Percentiles rank a stretch among this genome's conserved stretches.
phyloP scores from a whole-genome alignment of 2,888 invertebrate genomes.

The Prionchulus punctatus region DNA sequence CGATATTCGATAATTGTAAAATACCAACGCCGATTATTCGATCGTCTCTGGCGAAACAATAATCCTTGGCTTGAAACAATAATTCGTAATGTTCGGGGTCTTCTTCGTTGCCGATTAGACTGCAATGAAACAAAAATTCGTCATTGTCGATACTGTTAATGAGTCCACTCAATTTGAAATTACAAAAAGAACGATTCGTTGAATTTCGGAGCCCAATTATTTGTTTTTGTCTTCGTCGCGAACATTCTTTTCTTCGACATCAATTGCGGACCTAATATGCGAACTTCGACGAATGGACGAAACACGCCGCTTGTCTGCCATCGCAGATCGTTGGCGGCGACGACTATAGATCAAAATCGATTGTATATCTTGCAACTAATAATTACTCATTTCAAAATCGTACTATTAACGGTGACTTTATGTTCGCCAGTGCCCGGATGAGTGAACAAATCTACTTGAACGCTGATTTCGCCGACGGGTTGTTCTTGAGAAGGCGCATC shows the following conservation, averaged over 20 bases:
- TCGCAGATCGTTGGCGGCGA: slow-evolving; percentile 87
- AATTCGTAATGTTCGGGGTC: slow-evolving; percentile 82
- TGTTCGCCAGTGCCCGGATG: slow-evolving; percentile 96
- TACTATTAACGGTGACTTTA: slow-evolving; percentile 93
- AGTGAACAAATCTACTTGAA: slow-evolving; percentile 90
- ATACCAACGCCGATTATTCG: slow-evolving; percentile 85
- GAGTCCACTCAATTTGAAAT: too few relatives aligned
- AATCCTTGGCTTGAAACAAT: slow-evolving; percentile 90
- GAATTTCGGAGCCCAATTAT: slow-evolving; percentile 94
- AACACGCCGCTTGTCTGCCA: slow-evolving; percentile 93
- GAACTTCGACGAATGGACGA: slow-evolving; percentile 89
- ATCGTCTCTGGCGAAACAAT: slow-evolving; percentile 91
- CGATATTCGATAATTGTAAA: slow-evolving; percentile 80
- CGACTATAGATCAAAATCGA: slow-evolving; percentile 48
- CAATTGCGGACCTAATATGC: slow-evolving; percentile 84
- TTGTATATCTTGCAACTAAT: not conserved
- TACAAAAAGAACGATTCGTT: slow-evolving; percentile 96
- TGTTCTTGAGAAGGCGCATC: slow-evolving; percentile 34
- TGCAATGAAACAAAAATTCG: slow-evolving; percentile 36
- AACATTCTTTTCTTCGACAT: slow-evolving; percentile 89
- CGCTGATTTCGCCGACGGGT: slow-evolving; percentile 51
- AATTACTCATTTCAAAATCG: not conserved
- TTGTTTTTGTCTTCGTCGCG: slow-evolving; percentile 90
- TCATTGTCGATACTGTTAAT: too few relatives aligned
- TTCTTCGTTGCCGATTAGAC: slow-evolving; percentile 88